Evolutionary conservation across 2,888 invertebrate species (phyloP).

Genomic region (Aplocera efformata): DNA sequence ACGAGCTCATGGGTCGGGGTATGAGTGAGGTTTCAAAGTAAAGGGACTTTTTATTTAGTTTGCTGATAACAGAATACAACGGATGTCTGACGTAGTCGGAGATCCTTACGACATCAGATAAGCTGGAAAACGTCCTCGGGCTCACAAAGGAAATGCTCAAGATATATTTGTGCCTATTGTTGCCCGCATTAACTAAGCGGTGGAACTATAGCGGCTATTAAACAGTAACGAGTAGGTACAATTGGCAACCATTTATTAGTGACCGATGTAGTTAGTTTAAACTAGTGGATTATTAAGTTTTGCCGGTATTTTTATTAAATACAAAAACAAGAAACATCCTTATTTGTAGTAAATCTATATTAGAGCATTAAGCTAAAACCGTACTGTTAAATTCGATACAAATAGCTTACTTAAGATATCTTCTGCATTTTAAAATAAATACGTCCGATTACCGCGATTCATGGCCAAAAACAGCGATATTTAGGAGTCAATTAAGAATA

Average conservation of each 20-base stretch:
- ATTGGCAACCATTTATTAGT: too few species aligned
- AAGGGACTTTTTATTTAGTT: conserved; percentile 55
- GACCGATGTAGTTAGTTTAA: too few species aligned
- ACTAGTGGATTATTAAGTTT: too few species aligned
- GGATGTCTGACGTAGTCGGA: conserved; percentile 51
- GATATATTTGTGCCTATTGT: conserved; percentile 63
- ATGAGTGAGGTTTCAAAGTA: conserved; percentile 41
- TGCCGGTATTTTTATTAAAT: too few species aligned
- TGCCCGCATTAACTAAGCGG: conserved; percentile 62
- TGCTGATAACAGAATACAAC: conserved; percentile 52
- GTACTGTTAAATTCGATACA: conserved; percentile 36
- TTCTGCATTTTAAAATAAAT: conserved; percentile 59
- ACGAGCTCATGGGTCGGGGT: conserved; percentile 43
- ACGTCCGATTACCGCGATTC: conserved; percentile 67
- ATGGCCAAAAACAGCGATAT: conserved; percentile 69
- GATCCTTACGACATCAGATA: conserved; percentile 70
- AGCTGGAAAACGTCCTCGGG: conserved; percentile 44
- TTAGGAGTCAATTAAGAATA: conserved; percentile 73
- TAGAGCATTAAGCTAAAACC: too few species aligned
- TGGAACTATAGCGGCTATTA: conserved; percentile 47
- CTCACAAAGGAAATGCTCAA: conserved; percentile 57
- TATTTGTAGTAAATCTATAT: too few species aligned
- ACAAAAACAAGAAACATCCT: too few species aligned
- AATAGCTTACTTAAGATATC: conserved; percentile 50
- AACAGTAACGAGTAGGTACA: not conserved